A percentile compares a stretch with the other conserved stretches of the same genome.
Evolutionary conservation across 2,113 vertebrate genomes (phyloP).

Genomic region (Crotalus tigris): DNA sequence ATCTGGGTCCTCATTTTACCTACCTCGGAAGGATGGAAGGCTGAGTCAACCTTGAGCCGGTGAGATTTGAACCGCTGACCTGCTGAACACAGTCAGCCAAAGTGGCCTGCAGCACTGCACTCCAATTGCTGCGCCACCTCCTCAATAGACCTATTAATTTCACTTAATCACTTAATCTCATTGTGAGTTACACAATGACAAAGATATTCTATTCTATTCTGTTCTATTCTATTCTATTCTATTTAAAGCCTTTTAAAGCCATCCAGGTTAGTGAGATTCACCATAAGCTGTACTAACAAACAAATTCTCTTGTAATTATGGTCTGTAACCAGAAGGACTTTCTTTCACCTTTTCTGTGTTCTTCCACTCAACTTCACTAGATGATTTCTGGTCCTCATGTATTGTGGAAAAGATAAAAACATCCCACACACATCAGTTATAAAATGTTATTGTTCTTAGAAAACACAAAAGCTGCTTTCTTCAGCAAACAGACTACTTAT

Average conservation of each 20-base stretch:
- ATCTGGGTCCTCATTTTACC: no score
- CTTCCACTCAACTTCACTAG: background rate
- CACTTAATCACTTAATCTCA: no score
- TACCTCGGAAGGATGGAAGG: no score
- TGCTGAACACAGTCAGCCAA: no score
- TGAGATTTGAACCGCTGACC: no score
- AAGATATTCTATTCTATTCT: no score
- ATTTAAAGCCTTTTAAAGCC: background rate
- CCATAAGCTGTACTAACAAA: background rate
- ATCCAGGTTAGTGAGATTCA: background rate
- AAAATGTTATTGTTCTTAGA: background rate
- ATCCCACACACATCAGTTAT: background rate
- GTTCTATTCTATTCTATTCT: no score
- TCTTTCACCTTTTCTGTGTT: background rate
- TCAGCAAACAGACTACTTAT: background rate
- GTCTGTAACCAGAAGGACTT: background rate
- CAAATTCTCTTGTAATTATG: background rate
- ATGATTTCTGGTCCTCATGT: background rate
- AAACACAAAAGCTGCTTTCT: background rate
- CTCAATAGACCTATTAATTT: background rate
- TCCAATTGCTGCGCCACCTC: no score
- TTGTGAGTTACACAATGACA: no score
- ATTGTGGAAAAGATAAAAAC: background rate
- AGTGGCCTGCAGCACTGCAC: no score
- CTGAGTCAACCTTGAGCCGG: no score